A percentile compares a stretch with the other conserved stretches of the same genome.
Evolutionary conservation across 1,140 invertebrate species (phyloP).

Genomic region (Zaprionus davidi): DNA sequence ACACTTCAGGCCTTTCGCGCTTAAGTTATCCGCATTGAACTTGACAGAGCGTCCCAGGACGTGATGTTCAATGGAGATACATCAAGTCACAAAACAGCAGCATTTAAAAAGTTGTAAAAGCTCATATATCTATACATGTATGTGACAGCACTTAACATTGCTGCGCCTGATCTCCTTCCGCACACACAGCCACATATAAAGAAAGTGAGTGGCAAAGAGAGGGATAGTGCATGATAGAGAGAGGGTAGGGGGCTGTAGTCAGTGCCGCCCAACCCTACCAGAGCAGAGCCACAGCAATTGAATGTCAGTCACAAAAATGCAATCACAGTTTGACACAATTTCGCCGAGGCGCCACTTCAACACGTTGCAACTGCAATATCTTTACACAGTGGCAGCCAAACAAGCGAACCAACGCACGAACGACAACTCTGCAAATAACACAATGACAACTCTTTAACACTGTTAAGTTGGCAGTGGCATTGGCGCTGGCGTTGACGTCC

Average conservation of each 20-base stretch:
- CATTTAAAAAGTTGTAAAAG: conserved; percentile 57
- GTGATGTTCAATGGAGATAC: conserved; percentile 29
- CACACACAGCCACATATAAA: not conserved
- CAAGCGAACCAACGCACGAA: conserved; percentile 55
- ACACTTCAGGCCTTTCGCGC: conserved; percentile 3
- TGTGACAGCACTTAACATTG: conserved; percentile 42
- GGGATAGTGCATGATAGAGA: conserved; percentile 18
- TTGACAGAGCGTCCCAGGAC: conserved; percentile 22
- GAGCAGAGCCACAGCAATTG: conserved; percentile 66
- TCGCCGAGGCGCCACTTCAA: conserved; percentile 78
- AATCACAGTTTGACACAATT: conserved; percentile 82
- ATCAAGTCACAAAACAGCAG: conserved; percentile 38
- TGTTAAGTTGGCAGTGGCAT: conserved; percentile 64
- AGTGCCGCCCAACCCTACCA: conserved; percentile 28
- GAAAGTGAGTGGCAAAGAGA: not conserved
- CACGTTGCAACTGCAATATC: conserved; percentile 81
- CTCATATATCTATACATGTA: conserved; percentile 23
- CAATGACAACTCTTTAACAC: conserved; percentile 81
- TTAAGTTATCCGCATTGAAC: conserved; percentile 33
- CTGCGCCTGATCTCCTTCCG: conserved; percentile 26
- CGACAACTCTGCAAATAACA: conserved; percentile 78
- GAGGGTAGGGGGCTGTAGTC: too few relatives aligned
- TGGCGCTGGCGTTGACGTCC: conserved; percentile 27
- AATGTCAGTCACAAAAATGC: conserved; percentile 81
- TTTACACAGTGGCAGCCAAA: conserved; percentile 52